Evolutionary conservation across 1,140 invertebrate species (phyloP).

Genomic region (Wasmannia auropunctata): DNA sequence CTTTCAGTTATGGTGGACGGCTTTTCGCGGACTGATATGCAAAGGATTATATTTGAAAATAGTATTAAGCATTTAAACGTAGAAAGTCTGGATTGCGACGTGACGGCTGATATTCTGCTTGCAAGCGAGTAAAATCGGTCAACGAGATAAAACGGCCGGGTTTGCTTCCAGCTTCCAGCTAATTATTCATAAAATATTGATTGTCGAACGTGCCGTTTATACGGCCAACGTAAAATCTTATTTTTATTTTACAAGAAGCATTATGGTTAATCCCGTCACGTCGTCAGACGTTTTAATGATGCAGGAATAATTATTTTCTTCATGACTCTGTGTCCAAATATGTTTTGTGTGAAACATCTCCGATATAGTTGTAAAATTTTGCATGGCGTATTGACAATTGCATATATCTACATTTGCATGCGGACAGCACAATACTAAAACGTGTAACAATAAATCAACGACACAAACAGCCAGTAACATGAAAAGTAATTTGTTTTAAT

Average conservation of each 20-base stretch:
- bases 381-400: slow-evolving; percentile 10
- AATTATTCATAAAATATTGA: slow-evolving; percentile 46
- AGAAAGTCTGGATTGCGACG: not conserved
- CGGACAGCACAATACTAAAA: not conserved
- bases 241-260: not conserved
- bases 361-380: slow-evolving; percentile 10
- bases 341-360: not conserved
- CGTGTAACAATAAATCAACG: not conserved
- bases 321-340: not conserved
- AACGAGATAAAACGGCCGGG: not conserved
- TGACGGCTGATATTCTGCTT: slow-evolving; percentile 15
- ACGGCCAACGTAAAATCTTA: not conserved
- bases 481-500: slow-evolving; percentile 9
- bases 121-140: not conserved
- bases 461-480: not conserved
- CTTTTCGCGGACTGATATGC: not conserved
- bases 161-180: not conserved
- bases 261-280: slow-evolving; percentile 9
- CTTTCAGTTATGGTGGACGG: not conserved
- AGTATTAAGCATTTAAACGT: slow-evolving; percentile 39
- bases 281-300: not conserved
- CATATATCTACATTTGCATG: not conserved
- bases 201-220: slow-evolving; percentile 20
- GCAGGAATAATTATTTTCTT: not conserved
- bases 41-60: slow-evolving; percentile 42